Conservation (phyloP, 1,140 invertebrate genomes). For the Colletes gigas region DNA sequence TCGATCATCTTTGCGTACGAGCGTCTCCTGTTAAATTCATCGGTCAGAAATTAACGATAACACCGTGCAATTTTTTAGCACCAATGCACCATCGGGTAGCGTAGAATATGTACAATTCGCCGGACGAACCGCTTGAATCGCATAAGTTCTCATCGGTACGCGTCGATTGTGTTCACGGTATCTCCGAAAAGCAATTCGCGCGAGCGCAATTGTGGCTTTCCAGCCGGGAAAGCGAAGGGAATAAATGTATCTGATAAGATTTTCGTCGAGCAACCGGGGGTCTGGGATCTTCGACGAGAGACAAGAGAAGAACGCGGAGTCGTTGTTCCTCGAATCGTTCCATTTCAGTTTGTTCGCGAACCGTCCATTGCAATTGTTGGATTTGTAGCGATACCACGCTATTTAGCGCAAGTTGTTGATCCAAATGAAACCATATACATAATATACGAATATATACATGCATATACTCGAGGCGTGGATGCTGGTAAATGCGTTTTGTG, state of each 20-base stretch:
- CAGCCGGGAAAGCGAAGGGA: not conserved
- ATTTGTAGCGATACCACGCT: constrained; percentile 64
- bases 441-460: constrained; percentile 27
- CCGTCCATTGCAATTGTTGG: constrained; percentile 66
- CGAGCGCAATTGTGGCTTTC: not conserved
- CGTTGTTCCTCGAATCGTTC: constrained; percentile 41
- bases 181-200: not conserved
- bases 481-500: constrained; percentile 8
- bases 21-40: not conserved
- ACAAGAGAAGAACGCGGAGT: constrained; percentile 15
- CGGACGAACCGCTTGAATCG: not conserved
- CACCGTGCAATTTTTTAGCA: not conserved
- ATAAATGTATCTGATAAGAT: not conserved
- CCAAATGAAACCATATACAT: constrained; percentile 19
- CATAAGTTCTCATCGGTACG: not conserved
- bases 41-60: not conserved
- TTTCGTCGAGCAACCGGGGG: not conserved
- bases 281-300: not conserved
- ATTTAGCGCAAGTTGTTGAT: constrained; percentile 62
- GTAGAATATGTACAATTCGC: not conserved
- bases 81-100: not conserved
- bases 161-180: not conserved
- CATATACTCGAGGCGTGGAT: constrained; percentile 33
- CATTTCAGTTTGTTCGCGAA: constrained; percentile 45
- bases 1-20: not conserved